Conservation (phyloP, 2,888 invertebrate genomes). For the Alcis repandata region DNA sequence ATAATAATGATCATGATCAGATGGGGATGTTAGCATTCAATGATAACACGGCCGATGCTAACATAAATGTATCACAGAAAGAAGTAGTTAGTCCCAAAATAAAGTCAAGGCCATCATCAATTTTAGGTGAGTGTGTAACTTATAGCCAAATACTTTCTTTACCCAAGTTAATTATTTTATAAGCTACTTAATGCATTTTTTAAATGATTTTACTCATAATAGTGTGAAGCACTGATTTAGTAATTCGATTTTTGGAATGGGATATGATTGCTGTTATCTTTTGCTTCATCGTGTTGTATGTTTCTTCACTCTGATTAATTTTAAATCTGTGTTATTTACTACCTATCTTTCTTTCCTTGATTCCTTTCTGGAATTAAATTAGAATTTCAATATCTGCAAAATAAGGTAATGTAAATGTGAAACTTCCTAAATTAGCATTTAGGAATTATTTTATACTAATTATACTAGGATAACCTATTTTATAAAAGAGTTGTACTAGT, state of each 20-base stretch:
- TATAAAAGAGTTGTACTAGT: no score
- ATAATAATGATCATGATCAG: constrained; percentile 77
- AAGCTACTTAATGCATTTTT: background rate
- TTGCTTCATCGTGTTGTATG: constrained; percentile 34
- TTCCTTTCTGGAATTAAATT: constrained; percentile 20
- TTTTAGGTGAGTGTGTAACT: constrained; percentile 74
- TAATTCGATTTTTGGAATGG: background rate
- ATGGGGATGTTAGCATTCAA: constrained; percentile 81
- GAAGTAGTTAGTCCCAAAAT: constrained; percentile 65
- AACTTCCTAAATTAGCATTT: background rate
- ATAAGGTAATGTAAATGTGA: background rate
- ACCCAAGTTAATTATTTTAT: background rate
- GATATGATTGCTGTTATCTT: constrained; percentile 20
- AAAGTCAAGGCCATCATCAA: constrained; percentile 75
- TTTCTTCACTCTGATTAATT: constrained; percentile 33
- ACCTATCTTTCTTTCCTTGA: constrained; percentile 20
- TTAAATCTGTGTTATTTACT: constrained; percentile 23
- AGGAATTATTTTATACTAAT: background rate
- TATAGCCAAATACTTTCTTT: constrained; percentile 8
- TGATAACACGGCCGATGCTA: constrained; percentile 64
- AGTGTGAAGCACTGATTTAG: constrained; percentile 23
- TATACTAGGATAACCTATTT: no score
- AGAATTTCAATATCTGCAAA: constrained; percentile 2
- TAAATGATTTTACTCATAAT: background rate
- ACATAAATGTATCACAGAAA: constrained; percentile 59